phyloP scores from a whole-genome alignment of 2,888 invertebrate species.

The Ferrisia virgata region DNA sequence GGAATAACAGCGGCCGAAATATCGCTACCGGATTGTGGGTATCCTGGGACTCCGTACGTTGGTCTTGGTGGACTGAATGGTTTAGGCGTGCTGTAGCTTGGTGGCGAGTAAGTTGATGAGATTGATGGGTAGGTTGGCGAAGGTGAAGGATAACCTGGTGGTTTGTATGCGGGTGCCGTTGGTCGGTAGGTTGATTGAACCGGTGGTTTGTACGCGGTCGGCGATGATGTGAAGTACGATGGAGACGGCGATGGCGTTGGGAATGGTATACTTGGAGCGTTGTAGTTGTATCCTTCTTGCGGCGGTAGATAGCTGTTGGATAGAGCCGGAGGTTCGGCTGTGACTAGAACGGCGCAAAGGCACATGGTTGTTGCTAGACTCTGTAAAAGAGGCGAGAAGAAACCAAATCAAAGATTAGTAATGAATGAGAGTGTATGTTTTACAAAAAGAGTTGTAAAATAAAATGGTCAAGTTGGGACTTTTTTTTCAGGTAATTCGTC shows the following conservation, averaged over 20 bases:
- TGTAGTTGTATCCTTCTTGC: conserved; percentile 71
- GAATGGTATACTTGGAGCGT: conserved; percentile 64
- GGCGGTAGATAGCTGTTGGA: conserved; percentile 69
- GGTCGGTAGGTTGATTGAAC: conserved; percentile 49
- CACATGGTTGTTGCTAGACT: conserved; percentile 19
- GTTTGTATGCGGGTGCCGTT: conserved; percentile 38
- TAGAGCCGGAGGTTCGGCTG: conserved; percentile 48
- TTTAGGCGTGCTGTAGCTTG: conserved; percentile 39
- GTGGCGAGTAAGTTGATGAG: conserved; percentile 34
- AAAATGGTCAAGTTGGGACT: too few relatives aligned
- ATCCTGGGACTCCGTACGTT: conserved; percentile 48
- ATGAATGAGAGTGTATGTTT: too few relatives aligned
- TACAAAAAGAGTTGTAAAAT: too few relatives aligned
- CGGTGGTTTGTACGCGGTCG: conserved; percentile 51
- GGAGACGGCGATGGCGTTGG: conserved; percentile 32
- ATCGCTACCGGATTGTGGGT: conserved; percentile 11
- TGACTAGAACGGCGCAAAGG: conserved; percentile 33
- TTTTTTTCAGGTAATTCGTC: too few relatives aligned
- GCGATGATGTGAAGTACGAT: conserved; percentile 36
- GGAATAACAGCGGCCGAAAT: conserved; percentile 34
- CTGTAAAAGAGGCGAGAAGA: not conserved
- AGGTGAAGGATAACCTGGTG: conserved; percentile 48
- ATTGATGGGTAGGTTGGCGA: conserved; percentile 46
- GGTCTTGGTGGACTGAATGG: conserved; percentile 45
- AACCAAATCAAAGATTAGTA: too few relatives aligned